Conservation (phyloP, 2,797 vertebrate genomes). For the Eulemur mongoz region DNA sequence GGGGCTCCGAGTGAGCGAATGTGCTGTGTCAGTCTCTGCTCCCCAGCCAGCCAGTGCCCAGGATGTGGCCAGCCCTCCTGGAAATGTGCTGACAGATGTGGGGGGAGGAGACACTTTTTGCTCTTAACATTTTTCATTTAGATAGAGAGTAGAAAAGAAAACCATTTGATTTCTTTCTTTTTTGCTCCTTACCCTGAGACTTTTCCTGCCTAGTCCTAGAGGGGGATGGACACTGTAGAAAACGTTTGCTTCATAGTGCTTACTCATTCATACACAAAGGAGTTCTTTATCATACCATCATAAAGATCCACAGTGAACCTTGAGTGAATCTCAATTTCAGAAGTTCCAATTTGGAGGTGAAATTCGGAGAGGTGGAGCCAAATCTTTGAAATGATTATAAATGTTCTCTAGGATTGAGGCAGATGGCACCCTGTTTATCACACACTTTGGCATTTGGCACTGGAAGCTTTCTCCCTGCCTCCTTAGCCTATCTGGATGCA, state of each 20-base stretch:
- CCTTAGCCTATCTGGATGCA: not conserved
- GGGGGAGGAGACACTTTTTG: slow-evolving; percentile 35
- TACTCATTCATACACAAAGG: not conserved
- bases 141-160: slow-evolving; percentile 64
- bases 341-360: not conserved
- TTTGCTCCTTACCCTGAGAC: not conserved
- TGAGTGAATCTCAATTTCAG: not conserved
- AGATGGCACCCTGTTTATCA: not conserved
- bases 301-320: not conserved
- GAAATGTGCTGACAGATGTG: slow-evolving; percentile 72
- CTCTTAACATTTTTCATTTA: slow-evolving; percentile 70
- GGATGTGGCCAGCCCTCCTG: slow-evolving; percentile 74
- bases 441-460: not conserved
- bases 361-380: not conserved
- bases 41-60: slow-evolving; percentile 66
- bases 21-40: slow-evolving; percentile 72
- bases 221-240: not conserved
- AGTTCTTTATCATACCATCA: not conserved
- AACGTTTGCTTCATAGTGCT: not conserved
- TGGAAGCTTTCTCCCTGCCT: not conserved
- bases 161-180: slow-evolving; percentile 23
- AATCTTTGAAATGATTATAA: not conserved
- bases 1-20: not conserved
- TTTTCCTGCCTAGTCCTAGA: not conserved
- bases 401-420: not conserved